A percentile compares a stretch with the other conserved stretches of the same genome.
phyloP scores from a whole-genome alignment of 2,113 vertebrate genomes.

The Pteronura brasiliensis region DNA sequence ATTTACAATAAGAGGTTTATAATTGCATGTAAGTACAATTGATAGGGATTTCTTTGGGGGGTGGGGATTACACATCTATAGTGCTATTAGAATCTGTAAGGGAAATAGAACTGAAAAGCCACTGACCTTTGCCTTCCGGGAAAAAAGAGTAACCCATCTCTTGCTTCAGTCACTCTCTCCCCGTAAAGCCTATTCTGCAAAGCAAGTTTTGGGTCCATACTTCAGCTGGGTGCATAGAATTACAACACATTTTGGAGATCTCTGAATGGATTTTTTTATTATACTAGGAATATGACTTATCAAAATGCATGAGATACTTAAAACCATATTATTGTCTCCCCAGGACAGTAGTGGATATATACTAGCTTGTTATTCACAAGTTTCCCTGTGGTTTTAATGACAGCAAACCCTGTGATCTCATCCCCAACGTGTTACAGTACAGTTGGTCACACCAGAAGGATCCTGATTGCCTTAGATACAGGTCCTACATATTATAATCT shows the following conservation, averaged over 20 bases:
- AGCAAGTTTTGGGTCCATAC: neutral
- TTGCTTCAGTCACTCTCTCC: neutral
- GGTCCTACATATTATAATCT: rapidly evolving
- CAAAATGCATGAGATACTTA: neutral
- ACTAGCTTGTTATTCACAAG: neutral
- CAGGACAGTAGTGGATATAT: neutral
- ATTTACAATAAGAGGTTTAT: neutral
- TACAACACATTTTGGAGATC: neutral
- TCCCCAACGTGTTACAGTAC: neutral
- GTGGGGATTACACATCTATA: neutral
- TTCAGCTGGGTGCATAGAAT: neutral
- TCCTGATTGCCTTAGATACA: neutral
- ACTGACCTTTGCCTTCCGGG: neutral
- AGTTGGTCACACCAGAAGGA: neutral
- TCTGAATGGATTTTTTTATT: neutral
- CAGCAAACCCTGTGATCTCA: neutral
- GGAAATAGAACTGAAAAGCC: neutral
- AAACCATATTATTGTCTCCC: neutral
- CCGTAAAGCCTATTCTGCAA: neutral
- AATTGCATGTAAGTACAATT: neutral
- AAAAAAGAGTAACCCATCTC: neutral
- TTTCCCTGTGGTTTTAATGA: neutral
- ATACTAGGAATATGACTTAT: neutral
- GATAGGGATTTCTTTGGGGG: neutral
- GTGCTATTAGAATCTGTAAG: neutral